Base-by-base conservation (phyloP, 2,888 invertebrate genomes). In the Ernsta delagoae region DNA sequence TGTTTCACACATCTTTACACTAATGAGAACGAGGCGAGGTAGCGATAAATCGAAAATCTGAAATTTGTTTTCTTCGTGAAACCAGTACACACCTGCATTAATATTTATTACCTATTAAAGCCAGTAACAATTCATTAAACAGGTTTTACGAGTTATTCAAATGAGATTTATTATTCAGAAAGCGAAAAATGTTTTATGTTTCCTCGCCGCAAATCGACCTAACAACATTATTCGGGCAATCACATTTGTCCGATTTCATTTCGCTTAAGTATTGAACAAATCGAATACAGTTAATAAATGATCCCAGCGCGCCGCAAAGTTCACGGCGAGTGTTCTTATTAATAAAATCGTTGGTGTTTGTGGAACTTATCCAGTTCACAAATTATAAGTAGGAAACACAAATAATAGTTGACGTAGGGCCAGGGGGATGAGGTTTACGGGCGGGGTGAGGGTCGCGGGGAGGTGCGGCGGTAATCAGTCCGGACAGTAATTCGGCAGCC, bases 401-500 rank as follows among this genome's bases (percentile, higher is more conserved):
- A 92, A 92, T 89, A 91, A 86, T 88, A 90, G 90, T 89, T 90
- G 90, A 89, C 90, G 86, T 84, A 84, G 86, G 87, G 86, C 85
- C 77, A 80, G 79, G 86, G 83, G 83, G 75, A 79, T 68, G 77
- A 76, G 74, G 76, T 78, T 77, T 75, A 78, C 75, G 80, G 79
- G 75, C 70, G 73, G 79, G 77, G 77, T 78, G 75, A 69, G 71
- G 72, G 76, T 67, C 76, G 72, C 80, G 76, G 81, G 80, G 82
- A 81, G 68, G 75, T 78, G 79, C 76, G 80, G 83, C 81, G 84
- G 89, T 92, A 91, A 92, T 92, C 90, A 92, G 87, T 87, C 87
- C 87, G 88, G 89, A 89, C 90, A 89, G 90, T 91, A 92, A 92
- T 92, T 92, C 89, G 88, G 88, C 86, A 87, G 89, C 90, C 90